A percentile compares a stretch with the other conserved stretches of the same genome.
Conservation (phyloP, 1,140 invertebrate species). For the Ips nitidus region DNA sequence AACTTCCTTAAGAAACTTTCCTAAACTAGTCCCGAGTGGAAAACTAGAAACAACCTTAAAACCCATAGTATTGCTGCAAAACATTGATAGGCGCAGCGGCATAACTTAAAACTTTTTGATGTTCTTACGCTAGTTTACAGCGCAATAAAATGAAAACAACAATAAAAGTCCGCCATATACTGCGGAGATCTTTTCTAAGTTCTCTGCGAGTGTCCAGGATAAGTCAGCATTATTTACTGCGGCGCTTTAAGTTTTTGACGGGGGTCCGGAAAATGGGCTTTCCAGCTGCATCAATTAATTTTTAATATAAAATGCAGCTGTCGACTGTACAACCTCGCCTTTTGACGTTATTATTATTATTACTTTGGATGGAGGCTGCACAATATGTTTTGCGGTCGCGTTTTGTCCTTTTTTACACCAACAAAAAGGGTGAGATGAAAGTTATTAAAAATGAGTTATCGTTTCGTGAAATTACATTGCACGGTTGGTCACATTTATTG, state of each 20-base stretch:
- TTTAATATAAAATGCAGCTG: constrained; percentile 5
- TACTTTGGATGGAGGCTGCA: background rate
- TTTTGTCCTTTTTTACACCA: background rate
- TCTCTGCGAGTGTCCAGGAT: background rate
- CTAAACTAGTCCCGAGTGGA: too few relatives aligned
- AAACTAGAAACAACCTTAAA: too few relatives aligned
- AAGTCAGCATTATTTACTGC: constrained; percentile 6
- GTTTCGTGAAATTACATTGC: too few relatives aligned
- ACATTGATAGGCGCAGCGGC: too few relatives aligned
- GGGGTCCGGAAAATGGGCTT: background rate
- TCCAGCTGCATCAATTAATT: constrained; percentile 1
- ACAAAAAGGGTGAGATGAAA: too few relatives aligned
- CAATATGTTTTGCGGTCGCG: background rate
- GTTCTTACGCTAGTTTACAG: background rate
- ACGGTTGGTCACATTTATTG: too few relatives aligned
- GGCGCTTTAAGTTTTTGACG: background rate
- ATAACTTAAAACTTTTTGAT: too few relatives aligned
- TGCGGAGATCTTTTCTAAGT: background rate
- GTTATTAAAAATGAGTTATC: too few relatives aligned
- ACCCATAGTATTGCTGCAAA: too few relatives aligned
- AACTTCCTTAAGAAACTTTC: too few relatives aligned
- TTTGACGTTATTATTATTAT: background rate
- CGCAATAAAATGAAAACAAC: constrained; percentile 1
- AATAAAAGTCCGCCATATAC: background rate
- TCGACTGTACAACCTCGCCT: background rate